phyloP scores from a whole-genome alignment of 2,888 invertebrate species.

The Agriopis aurantiaria region DNA sequence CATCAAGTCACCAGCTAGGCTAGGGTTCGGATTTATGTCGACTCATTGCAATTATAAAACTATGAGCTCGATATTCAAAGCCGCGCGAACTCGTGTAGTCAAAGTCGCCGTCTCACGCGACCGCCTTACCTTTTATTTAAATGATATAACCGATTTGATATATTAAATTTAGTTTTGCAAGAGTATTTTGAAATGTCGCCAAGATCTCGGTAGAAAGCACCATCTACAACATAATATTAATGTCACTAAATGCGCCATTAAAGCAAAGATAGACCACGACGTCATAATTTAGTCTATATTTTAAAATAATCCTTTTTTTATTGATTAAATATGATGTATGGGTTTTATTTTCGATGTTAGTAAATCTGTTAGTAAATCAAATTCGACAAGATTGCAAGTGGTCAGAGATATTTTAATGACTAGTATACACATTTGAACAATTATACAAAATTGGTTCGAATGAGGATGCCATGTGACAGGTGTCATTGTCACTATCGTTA shows the following conservation, averaged over 20 bases:
- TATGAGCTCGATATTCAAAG: conserved; percentile 19
- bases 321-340: conserved; percentile 46
- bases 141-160: conserved; percentile 61
- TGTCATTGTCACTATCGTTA: too few species aligned
- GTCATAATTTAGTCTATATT: conserved; percentile 67
- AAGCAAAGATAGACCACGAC: conserved; percentile 65
- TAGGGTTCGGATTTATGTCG: neutral
- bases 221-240: conserved; percentile 70
- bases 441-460: too few species aligned
- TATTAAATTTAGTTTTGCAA: conserved; percentile 66
- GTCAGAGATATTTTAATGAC: too few species aligned
- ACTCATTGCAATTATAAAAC: conserved; percentile 19
- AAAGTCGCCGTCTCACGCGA: conserved; percentile 36
- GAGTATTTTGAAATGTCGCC: conserved; percentile 77
- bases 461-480: too few species aligned
- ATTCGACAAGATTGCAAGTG: too few species aligned
- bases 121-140: conserved; percentile 55
- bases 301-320: conserved; percentile 56
- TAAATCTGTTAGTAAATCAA: too few species aligned
- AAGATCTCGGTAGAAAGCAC: conserved; percentile 68
- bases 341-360: too few species aligned
- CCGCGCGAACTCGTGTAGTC: conserved; percentile 9
- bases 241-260: conserved; percentile 72
- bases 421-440: too few species aligned
- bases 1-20: neutral